phyloP scores from a whole-genome alignment of 2,888 invertebrate genomes.

The Punctoribates punctum region DNA sequence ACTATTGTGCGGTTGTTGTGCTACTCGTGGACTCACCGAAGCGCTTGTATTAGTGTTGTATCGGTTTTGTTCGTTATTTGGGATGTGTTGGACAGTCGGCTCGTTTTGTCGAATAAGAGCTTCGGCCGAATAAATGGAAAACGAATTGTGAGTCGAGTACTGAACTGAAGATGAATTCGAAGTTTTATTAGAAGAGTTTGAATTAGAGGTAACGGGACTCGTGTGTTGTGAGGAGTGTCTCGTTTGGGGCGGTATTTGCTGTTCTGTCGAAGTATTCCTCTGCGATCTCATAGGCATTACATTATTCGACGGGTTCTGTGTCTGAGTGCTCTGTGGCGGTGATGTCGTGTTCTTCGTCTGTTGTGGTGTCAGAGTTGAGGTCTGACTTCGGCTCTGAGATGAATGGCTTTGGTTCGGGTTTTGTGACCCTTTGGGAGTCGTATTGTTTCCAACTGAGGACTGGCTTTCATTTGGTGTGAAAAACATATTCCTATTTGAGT shows the following conservation, averaged over 20 bases:
- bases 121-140: slow-evolving; percentile 42
- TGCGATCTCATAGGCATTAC: slow-evolving; percentile 11
- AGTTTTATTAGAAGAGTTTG: not conserved
- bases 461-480: not conserved
- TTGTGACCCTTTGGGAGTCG: not conserved
- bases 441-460: not conserved
- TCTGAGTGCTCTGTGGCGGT: not conserved
- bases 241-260: slow-evolving; percentile 4
- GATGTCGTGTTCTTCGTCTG: not conserved
- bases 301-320: not conserved
- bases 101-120: slow-evolving; percentile 39
- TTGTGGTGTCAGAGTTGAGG: not conserved
- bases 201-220: not conserved
- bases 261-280: slow-evolving; percentile 16
- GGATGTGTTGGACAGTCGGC: not conserved
- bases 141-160: slow-evolving; percentile 32
- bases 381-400: not conserved
- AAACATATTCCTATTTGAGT: not conserved
- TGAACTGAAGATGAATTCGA: not conserved
- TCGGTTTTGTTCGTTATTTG: slow-evolving; percentile 15
- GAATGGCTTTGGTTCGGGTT: not conserved
- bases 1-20: not conserved
- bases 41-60: not conserved
- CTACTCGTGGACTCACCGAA: not conserved
- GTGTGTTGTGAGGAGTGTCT: not conserved